Evolutionary conservation across 2,888 invertebrate genomes (phyloP), one percentile per base, ranked within the genome.

Genomic region (Capitulum mitella): DNA sequence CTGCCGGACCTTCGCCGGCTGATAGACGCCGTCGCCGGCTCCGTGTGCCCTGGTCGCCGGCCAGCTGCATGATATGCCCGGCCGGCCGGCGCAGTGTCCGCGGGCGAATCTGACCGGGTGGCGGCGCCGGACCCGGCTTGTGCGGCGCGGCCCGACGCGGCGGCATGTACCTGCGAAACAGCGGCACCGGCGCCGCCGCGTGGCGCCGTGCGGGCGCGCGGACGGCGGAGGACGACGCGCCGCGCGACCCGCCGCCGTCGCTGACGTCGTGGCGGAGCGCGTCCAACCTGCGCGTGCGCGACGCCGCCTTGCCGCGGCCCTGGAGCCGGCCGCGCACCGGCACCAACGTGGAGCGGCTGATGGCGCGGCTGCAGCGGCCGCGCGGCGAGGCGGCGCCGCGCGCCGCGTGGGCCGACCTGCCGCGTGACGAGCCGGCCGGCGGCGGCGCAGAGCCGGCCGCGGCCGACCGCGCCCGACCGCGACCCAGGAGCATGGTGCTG

Each of bases 401-500:
- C 8, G 0, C 70, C 70, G 19, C 70, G 8, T 70, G 70, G 70
- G 22, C 26, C 3, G 70, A 70, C 70, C 22, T 22, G 40, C 8
- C 37, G 0, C 32, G 32, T 1, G 64, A 64, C 34, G 64, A 32
- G 19, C 34, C 1, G 6, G 19, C 29, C n/a, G n/a, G n/a, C 26
- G n/a, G n/a, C 54, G 26, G 61, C 12, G 14, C 29, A 10, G 61
- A 26, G 12, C 10, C 12, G 5, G 34, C 64, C 3, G 6, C 64
- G 34, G 34, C 64, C 64, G 26, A n/a, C n/a, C n/a, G n/a, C n/a
- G n/a, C n/a, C n/a, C 16, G 19, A 19, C 70, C 70, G 0, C 37
- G 70, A 26, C 70, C 70, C 70, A 22, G 70, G 26, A 70, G 70
- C n/a, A 70, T 70, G 70, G 70, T 2, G 64, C 19, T 16, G 64